Base-by-base conservation (phyloP, 2,888 invertebrate genomes). In the Sabellastarte sp. region DNA sequence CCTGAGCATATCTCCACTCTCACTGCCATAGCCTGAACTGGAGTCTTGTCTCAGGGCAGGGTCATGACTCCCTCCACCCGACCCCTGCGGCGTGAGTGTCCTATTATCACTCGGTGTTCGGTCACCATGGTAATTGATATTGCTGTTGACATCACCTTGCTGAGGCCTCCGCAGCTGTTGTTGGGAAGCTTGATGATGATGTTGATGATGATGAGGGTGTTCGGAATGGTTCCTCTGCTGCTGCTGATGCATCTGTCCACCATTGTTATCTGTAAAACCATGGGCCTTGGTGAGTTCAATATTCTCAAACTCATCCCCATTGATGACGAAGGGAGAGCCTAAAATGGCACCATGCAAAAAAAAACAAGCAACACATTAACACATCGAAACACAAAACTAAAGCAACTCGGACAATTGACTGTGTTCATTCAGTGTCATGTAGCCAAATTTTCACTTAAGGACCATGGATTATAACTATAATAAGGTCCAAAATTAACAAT, bases 1-100 rank as follows among this genome's bases (percentile, higher is more conserved):
- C 79, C 93, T 90, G 83, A 96, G 92, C 89, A 95, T 93, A 78
- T 95, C 95, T 0, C 93, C 89, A 1, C 93, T 91, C 59, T 79
- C 77, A 57, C 72, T 64, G 56, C 62, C 71, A 52, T 72, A 72
- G 15, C 72, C 72, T 1, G 70, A 68, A 51, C 70, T 72, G 28
- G 50, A 51, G 59, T 70, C 70, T 26, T 66, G 32, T 52, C 57
- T 63, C 5, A 66, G 50, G 29, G 69, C 70, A 10, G 61, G 41
- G 30, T 63, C 65, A n/a, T n/a, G n/a, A n/a, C n/a, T n/a, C n/a
- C n/a, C n/a, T n/a, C n/a, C n/a, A n/a, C n/a, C n/a, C 59, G 50
- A 50, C 56, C 33, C 53, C 5, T 30, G 3, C 2, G 41, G 65
- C 53, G 26, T 26, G 24, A 28, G 29, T 28, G 59, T 29, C 15